phyloP scores from a whole-genome alignment of 2,113 vertebrate genomes.

The Salminus brasiliensis region DNA sequence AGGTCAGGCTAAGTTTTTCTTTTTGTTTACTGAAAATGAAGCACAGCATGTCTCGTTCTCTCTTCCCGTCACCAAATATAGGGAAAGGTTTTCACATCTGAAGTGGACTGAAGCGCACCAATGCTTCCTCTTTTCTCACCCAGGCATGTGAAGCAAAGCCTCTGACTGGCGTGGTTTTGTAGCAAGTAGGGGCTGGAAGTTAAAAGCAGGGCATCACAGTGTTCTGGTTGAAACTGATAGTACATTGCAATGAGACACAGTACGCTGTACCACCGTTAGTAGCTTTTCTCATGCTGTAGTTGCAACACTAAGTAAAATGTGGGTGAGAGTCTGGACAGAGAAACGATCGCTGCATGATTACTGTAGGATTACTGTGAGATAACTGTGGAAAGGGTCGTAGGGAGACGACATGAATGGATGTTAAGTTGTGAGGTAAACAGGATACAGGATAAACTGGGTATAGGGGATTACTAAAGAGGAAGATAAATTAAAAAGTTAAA shows the following conservation, averaged over 20 bases:
- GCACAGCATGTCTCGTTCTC: constrained; percentile 56
- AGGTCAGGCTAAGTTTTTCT: constrained; percentile 59
- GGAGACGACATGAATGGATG: not conserved
- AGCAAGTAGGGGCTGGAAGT: constrained; percentile 19
- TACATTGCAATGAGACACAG: constrained; percentile 38
- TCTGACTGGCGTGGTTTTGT: not conserved
- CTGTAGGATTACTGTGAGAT: not conserved
- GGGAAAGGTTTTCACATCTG: constrained; percentile 2
- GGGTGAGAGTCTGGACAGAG: not conserved
- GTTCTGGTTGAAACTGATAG: constrained; percentile 55
- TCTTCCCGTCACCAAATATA: constrained; percentile 42
- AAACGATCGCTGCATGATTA: not conserved
- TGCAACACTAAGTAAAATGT: not conserved
- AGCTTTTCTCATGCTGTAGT: constrained; percentile 9
- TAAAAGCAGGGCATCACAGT: constrained; percentile 55
- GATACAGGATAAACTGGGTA: not conserved
- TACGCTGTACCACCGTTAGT: constrained; percentile 9
- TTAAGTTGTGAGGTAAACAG: not conserved
- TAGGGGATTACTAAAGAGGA: not conserved
- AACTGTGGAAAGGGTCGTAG: not conserved
- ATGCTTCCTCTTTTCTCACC: not conserved
- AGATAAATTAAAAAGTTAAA: not conserved
- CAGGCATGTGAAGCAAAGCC: constrained; percentile 19
- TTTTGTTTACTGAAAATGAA: constrained; percentile 40
- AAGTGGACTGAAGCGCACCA: constrained; percentile 1